These are phyloP conservation scores for Himalopsyche phryganea DNA, from an alignment of 1,140 invertebrate species.

Conservation along the genomic window DNA sequence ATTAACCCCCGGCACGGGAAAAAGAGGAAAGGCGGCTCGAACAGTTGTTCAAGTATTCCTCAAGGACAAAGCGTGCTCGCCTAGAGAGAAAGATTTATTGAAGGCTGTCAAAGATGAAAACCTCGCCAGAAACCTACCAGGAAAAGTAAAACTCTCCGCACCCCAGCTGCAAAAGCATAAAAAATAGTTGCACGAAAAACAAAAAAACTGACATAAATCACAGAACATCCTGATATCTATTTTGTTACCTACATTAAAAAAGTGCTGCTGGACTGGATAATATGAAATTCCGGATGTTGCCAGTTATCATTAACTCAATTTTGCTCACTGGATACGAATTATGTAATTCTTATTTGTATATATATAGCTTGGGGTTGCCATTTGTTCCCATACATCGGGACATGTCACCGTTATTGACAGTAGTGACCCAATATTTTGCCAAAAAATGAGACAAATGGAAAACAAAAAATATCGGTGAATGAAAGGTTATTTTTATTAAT, in stretches of 20 bases:
- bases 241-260: not conserved
- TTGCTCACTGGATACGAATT: not conserved
- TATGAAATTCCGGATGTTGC: too few relatives aligned
- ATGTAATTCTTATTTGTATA: too few relatives aligned
- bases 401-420: too few relatives aligned
- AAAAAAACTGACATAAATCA: too few relatives aligned
- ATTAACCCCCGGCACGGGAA: constrained; percentile 89
- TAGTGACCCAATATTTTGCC: too few relatives aligned
- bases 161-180: constrained; percentile 65
- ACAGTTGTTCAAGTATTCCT: constrained; percentile 87
- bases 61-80: constrained; percentile 72
- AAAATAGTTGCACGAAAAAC: constrained; percentile 38
- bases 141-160: constrained; percentile 93
- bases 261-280: too few relatives aligned
- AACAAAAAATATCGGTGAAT: too few relatives aligned
- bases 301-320: not conserved
- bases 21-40: constrained; percentile 93
- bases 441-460: too few relatives aligned
- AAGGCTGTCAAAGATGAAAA: constrained; percentile 92
- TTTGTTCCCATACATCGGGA: too few relatives aligned
- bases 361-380: too few relatives aligned
- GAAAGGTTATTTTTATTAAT: too few relatives aligned
- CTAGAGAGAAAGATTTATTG: constrained; percentile 88
- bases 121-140: constrained; percentile 92
- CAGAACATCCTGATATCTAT: too few relatives aligned